phyloP scores from a whole-genome alignment of 2,113 vertebrate species.

The Melospiza melodia region DNA sequence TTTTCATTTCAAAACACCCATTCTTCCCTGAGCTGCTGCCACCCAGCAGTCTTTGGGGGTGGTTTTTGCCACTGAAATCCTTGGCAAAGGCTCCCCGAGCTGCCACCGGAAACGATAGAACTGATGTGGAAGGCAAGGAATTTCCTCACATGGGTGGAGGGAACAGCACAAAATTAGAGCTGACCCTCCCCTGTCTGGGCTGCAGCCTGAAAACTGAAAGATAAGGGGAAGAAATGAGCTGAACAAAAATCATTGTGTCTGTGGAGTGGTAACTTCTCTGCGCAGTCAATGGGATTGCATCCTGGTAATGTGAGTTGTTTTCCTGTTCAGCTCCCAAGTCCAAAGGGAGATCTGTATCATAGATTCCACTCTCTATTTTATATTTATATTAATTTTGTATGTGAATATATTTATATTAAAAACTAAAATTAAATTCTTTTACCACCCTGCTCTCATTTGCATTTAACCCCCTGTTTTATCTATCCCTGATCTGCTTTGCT shows the following conservation, averaged over 20 bases:
- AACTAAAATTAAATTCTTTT: not conserved
- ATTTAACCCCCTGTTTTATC: not conserved
- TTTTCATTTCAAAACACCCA: not conserved
- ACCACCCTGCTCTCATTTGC: not conserved
- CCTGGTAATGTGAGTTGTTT: not conserved
- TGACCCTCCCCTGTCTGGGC: not conserved
- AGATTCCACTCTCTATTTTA: not conserved
- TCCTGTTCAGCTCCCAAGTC: not conserved
- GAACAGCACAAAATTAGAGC: not conserved
- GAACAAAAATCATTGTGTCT: slow-evolving; percentile 18
- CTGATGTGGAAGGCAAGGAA: slow-evolving; percentile 33
- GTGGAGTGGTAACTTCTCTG: accelerated
- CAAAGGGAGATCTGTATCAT: not conserved
- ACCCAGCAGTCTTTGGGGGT: not conserved
- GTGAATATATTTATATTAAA: not conserved
- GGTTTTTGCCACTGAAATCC: not conserved
- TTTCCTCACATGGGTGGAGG: slow-evolving; percentile 49
- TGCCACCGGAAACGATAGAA: not conserved
- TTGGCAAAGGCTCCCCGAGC: not conserved
- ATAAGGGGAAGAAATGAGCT: not conserved
- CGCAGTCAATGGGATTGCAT: not conserved
- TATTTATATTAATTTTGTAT: not conserved
- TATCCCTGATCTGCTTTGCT: not conserved
- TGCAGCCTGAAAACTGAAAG: not conserved
- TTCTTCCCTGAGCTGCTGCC: not conserved